Percentiles rank a stretch among this genome's conserved stretches.
phyloP scores from a whole-genome alignment of 2,797 vertebrate genomes.

The Pyrrhura leucotis region DNA sequence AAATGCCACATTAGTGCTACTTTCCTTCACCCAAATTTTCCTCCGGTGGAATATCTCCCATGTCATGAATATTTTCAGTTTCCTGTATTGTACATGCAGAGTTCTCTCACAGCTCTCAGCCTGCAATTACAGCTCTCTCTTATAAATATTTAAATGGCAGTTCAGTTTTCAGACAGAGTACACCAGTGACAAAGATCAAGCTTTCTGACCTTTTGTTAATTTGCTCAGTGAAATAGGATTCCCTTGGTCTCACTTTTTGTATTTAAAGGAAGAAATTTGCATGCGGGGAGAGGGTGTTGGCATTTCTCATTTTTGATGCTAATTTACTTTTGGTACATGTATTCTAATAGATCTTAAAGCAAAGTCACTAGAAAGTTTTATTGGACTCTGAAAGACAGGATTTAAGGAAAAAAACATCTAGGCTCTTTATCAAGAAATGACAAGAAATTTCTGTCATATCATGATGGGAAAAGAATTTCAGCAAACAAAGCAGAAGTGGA shows the following conservation, averaged over 20 bases:
- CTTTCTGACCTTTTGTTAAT: constrained; percentile 77
- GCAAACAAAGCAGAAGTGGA: neutral
- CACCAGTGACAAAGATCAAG: constrained; percentile 67
- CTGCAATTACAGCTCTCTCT: constrained; percentile 35
- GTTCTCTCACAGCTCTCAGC: constrained; percentile 28
- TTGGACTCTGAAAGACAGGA: neutral
- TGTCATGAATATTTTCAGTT: neutral
- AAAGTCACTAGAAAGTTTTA: neutral
- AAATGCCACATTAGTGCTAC: neutral
- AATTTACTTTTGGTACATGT: neutral
- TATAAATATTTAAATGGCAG: constrained; percentile 76
- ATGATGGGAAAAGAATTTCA: fast-evolving
- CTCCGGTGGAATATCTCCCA: neutral
- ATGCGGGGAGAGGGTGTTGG: neutral
- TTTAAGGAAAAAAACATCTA: neutral
- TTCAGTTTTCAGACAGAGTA: constrained; percentile 70
- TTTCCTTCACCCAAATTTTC: neutral
- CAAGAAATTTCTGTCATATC: neutral
- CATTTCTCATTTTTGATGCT: neutral
- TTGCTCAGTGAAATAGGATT: constrained; percentile 71
- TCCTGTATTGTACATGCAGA: neutral
- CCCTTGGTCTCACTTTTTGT: constrained; percentile 12
- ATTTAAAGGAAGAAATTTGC: neutral
- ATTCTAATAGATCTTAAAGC: neutral
- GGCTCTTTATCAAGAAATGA: neutral